Conservation (phyloP, 1,140 invertebrate species). For the Trichogramma pretiosum region DNA sequence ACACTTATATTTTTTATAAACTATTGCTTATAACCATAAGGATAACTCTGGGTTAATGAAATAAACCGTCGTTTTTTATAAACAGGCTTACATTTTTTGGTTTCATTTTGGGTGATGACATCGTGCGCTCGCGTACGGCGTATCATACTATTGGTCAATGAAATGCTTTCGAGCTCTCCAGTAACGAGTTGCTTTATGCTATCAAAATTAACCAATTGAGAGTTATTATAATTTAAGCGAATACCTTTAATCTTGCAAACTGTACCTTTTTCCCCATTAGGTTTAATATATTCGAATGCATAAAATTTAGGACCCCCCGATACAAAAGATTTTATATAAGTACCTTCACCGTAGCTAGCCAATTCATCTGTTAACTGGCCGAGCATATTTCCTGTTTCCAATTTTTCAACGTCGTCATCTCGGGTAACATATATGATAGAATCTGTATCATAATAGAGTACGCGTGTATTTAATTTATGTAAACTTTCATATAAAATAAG, state of each 20-base stretch:
- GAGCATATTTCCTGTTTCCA: conserved; percentile 20
- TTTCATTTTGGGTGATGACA: too few species aligned
- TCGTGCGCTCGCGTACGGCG: too few species aligned
- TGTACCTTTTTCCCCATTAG: neutral
- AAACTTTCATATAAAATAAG: conserved; percentile 35
- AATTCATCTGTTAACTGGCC: conserved; percentile 31
- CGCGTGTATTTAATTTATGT: conserved; percentile 25
- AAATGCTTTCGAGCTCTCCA: too few species aligned
- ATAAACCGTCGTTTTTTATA: too few species aligned
- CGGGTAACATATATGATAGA: conserved; percentile 24
- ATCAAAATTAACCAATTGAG: conserved; percentile 13
- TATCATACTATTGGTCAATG: too few species aligned
- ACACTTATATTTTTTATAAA: too few species aligned
- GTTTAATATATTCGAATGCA: conserved; percentile 14
- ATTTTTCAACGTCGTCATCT: neutral
- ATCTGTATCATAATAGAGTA: conserved; percentile 42
- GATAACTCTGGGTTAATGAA: too few species aligned
- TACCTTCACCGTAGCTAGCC: conserved; percentile 23
- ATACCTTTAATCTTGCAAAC: conserved; percentile 23
- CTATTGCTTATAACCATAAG: too few species aligned
- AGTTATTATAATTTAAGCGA: conserved; percentile 17
- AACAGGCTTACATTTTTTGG: too few species aligned
- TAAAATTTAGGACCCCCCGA: conserved; percentile 31
- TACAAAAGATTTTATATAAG: conserved; percentile 27
- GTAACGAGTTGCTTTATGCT: too few species aligned